These are phyloP conservation scores for Meloidogyne hapla DNA, from an alignment of 1,140 invertebrate genomes.

Conservation along the genomic window DNA sequence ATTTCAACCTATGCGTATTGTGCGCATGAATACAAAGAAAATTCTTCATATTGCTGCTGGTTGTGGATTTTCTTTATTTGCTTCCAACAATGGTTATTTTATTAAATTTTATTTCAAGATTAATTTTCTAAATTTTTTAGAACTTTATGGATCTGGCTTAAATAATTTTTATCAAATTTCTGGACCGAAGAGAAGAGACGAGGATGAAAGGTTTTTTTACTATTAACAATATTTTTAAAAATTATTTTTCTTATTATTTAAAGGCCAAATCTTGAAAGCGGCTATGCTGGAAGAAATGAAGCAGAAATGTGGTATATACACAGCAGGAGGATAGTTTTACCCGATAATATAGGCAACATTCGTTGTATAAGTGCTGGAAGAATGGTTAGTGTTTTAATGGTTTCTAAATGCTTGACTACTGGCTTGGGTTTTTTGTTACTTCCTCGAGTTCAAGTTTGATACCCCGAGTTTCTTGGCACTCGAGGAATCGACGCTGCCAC, in stretches of 20 bases:
- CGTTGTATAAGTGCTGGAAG: slow-evolving; percentile 19
- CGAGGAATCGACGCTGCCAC: no score
- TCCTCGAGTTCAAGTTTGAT: no score
- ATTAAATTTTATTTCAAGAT: not conserved
- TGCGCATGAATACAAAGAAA: slow-evolving; percentile 47
- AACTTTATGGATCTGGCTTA: slow-evolving; percentile 55
- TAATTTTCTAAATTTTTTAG: not conserved
- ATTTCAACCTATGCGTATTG: slow-evolving; percentile 45
- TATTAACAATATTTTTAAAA: no score
- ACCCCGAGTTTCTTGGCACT: no score
- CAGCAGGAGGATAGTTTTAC: slow-evolving; percentile 18
- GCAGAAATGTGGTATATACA: slow-evolving; percentile 28
- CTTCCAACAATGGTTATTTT: slow-evolving; percentile 37
- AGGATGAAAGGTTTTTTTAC: slow-evolving; percentile 10
- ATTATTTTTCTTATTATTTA: not conserved
- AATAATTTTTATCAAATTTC: slow-evolving; percentile 59
- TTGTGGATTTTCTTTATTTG: slow-evolving; percentile 60
- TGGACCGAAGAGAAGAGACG: slow-evolving; percentile 39
- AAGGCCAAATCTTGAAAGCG: slow-evolving; percentile 30
- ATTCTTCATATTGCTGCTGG: slow-evolving; percentile 56
- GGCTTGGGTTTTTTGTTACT: no score
- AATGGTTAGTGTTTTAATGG: not conserved
- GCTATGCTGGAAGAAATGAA: not conserved
- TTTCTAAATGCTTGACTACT: not conserved
- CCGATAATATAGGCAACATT: slow-evolving; percentile 3